Percentiles rank a stretch among this genome's conserved stretches.
Evolutionary conservation across 1,140 invertebrate genomes (phyloP).

Genomic region (Lordiphosa clarofinis): DNA sequence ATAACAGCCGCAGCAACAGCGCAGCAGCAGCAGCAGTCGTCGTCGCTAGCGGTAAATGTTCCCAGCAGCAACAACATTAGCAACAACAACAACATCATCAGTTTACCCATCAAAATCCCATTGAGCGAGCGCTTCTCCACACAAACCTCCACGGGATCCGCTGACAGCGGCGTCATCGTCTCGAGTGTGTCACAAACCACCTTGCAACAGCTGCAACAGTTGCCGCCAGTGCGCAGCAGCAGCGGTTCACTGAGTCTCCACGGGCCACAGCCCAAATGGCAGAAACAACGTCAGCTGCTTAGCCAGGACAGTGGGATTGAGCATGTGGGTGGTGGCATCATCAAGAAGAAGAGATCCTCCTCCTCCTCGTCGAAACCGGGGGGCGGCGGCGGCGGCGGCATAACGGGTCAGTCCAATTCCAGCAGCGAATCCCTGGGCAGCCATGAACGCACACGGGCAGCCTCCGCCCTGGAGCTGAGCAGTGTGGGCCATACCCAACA

Average conservation of each 20-base stretch:
- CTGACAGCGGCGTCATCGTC: constrained; percentile 67
- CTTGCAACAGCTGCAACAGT: constrained; percentile 42
- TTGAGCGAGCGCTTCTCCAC: constrained; percentile 66
- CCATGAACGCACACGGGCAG: constrained; percentile 44
- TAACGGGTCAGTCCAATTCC: constrained; percentile 34
- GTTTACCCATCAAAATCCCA: constrained; percentile 69
- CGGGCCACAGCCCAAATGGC: constrained; percentile 54
- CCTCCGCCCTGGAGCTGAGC: constrained; percentile 58
- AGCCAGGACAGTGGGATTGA: constrained; percentile 78
- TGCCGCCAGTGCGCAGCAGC: constrained; percentile 65
- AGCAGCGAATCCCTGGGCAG: constrained; percentile 68
- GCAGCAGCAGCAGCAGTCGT: constrained; percentile 39
- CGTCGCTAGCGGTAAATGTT: constrained; percentile 12
- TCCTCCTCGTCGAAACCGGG: constrained; percentile 7
- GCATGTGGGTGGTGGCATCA: constrained; percentile 30
- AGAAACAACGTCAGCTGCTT: constrained; percentile 52
- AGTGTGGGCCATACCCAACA: constrained; percentile 12
- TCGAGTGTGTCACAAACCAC: constrained; percentile 51
- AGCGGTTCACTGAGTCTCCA: constrained; percentile 66
- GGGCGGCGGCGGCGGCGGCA: constrained; percentile 16
- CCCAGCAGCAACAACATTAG: constrained; percentile 17
- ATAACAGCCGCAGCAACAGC: constrained; percentile 41
- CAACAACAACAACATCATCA: constrained; percentile 30
- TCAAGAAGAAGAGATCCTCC: neutral
- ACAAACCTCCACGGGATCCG: constrained; percentile 73